Evolutionary conservation across 2,113 vertebrate species (phyloP).

Genomic region (Pachypanchax playfairii): DNA sequence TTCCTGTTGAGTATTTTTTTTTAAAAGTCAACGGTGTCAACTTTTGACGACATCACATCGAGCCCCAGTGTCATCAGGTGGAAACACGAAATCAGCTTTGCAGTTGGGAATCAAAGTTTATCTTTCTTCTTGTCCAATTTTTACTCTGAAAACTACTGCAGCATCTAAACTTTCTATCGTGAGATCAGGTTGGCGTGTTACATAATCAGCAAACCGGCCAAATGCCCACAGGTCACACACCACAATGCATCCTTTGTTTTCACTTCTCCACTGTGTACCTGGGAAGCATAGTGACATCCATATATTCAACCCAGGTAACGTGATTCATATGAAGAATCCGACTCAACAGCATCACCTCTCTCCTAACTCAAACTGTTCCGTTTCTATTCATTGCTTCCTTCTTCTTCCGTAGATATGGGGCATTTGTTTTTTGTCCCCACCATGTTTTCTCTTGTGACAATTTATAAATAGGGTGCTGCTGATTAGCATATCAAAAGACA

Average conservation of each 20-base stretch:
- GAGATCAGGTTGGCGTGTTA: background rate
- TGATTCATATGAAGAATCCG: constrained; percentile 26
- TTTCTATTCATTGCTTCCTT: constrained; percentile 22
- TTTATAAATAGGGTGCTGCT: constrained; percentile 62
- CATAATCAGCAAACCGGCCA: constrained; percentile 13
- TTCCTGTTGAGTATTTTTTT: too few species aligned
- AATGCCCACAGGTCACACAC: constrained; percentile 1
- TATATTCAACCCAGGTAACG: constrained; percentile 43
- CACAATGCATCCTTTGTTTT: constrained; percentile 33
- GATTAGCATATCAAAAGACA: constrained; percentile 66
- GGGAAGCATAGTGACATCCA: constrained; percentile 41
- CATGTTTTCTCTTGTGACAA: constrained; percentile 43
- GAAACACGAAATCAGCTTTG: too few species aligned
- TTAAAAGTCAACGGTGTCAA: too few species aligned
- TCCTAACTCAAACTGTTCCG: constrained; percentile 14
- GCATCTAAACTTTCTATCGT: background rate
- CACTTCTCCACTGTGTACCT: constrained; percentile 3
- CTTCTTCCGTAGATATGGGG: constrained; percentile 29
- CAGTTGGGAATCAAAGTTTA: too few species aligned
- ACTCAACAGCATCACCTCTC: constrained; percentile 21
- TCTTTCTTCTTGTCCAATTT: too few species aligned
- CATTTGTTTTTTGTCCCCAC: constrained; percentile 56
- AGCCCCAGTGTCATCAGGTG: too few species aligned
- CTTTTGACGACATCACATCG: too few species aligned
- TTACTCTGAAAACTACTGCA: too few species aligned